Base-by-base conservation (phyloP, 92 coral and sea anemone genomes). In the Virgularia gustaviana region DNA sequence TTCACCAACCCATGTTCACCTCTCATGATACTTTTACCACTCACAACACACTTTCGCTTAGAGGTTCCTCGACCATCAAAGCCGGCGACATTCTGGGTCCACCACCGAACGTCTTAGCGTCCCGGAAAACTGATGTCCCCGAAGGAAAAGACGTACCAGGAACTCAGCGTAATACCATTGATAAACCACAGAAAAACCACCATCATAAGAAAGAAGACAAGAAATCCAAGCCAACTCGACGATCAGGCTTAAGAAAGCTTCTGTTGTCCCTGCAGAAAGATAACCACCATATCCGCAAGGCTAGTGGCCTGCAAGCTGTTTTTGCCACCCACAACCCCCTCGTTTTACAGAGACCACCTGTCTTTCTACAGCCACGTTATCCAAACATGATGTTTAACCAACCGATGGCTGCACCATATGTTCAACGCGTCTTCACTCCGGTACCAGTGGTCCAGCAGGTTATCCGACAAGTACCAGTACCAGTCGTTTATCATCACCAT, bases 1-100 rank as follows among this genome's bases (percentile, higher is more conserved):
- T 94, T 31, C 94, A 85, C 25, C 99, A 94, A 42, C 99, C 99
- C 23, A 53, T 94, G 66, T 70, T 89, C 35, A 75, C 84, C 64
- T 83, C 99, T 13, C 99, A 87, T 49, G 99, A 94, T 57, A 89
- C 99, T 20, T 94, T 68, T 39, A 34, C 75, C n/a, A 19, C 75
- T 1, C 75, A 68, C 61, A 24, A n/a, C 45, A 68, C 75, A 4
- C 27, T 68, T n/a, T 9, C 31, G 8, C 61, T 68, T 1, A 61
- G 75, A 38, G 61, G 45, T 18, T 3, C 29, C 7, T 44, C 60
- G 24, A 68, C 75, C 0, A 20, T 8, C 6, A 68, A 49, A 33
- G 61, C 51, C 9, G 75, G 75, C 3, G 75, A 49, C 30, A 47
- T 35, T 68, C 30, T 44, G 35, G 75, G 75, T 15, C 75, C 45